Conservation (phyloP, 1,140 invertebrate species). For the Cryptotermes secundus region DNA sequence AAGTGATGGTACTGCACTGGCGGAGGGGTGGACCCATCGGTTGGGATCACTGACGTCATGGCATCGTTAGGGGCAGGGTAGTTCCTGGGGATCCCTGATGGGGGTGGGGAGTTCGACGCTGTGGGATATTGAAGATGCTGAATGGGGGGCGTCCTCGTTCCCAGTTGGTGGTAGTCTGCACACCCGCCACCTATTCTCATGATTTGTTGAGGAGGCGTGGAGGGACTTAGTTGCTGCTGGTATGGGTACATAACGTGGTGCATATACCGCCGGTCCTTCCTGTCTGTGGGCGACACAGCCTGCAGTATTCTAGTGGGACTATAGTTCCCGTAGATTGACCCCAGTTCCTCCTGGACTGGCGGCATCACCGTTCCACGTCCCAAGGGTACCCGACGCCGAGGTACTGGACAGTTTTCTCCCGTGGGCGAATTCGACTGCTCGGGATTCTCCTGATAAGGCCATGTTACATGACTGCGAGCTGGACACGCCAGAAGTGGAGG, state of each 20-base stretch:
- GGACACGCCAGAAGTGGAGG: not conserved
- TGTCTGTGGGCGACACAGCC: not conserved
- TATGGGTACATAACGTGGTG: not conserved
- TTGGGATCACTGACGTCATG: not conserved
- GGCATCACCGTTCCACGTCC: not conserved
- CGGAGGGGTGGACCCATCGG: not conserved
- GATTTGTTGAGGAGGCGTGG: not conserved
- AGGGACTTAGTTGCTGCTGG: not conserved
- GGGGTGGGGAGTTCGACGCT: constrained; percentile 27
- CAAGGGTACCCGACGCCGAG: not conserved
- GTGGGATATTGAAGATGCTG: constrained; percentile 26
- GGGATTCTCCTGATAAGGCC: constrained; percentile 21
- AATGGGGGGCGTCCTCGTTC: not conserved
- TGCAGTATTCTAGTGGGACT: not conserved
- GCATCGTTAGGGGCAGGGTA: not conserved
- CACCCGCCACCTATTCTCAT: constrained; percentile 29
- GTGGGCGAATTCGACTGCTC: not conserved
- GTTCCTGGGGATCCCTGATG: not conserved
- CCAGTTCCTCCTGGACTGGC: not conserved
- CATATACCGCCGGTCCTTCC: not conserved
- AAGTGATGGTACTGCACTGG: not conserved
- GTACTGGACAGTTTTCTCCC: not conserved
- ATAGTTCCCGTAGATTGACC: not conserved
- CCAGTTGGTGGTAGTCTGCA: not conserved
- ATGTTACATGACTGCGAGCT: constrained; percentile 25